A percentile compares a stretch with the other conserved stretches of the same genome.
phyloP scores from a whole-genome alignment of 2,888 invertebrate species.

The Drosophila falleni region DNA sequence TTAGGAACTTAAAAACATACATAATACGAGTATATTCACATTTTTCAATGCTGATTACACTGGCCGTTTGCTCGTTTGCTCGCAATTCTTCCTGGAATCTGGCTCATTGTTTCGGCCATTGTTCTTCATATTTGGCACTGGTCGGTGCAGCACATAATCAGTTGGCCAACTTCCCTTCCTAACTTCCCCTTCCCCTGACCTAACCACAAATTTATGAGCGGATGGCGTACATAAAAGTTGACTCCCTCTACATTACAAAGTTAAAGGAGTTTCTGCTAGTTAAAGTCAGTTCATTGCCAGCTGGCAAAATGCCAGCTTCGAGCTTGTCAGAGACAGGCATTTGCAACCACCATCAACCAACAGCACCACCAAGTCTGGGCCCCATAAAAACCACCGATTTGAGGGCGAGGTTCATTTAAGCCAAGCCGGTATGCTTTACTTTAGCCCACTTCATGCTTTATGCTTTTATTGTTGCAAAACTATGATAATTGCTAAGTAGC shows the following conservation, averaged over 20 bases:
- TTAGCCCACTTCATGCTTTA: conserved; percentile 31
- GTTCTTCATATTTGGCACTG: conserved; percentile 21
- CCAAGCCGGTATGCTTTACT: conserved; percentile 24
- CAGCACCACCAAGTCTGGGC: conserved; percentile 11
- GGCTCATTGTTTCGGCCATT: conserved; percentile 47
- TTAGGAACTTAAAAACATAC: conserved; percentile 27
- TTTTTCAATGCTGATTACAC: conserved; percentile 43
- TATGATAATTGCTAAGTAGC: conserved; percentile 60
- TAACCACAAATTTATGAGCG: conserved; percentile 25
- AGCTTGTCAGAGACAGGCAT: not conserved
- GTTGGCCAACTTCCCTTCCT: conserved; percentile 24
- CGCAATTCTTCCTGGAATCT: conserved; percentile 15
- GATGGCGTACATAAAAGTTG: conserved; percentile 53
- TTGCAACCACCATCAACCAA: conserved; percentile 2
- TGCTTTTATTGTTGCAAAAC: conserved; percentile 57
- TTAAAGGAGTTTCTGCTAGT: conserved; percentile 58
- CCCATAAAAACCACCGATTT: conserved; percentile 21
- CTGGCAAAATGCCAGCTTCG: conserved; percentile 41
- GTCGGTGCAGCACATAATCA: conserved; percentile 39
- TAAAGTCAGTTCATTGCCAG: conserved; percentile 33
- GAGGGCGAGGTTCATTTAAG: conserved; percentile 32
- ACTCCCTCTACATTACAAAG: conserved; percentile 63
- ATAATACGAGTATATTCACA: conserved; percentile 26
- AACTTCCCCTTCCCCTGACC: not conserved
- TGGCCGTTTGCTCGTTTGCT: conserved; percentile 18